Base-by-base conservation (phyloP, 1,140 invertebrate species). In the Schlechtendalia chinensis region DNA sequence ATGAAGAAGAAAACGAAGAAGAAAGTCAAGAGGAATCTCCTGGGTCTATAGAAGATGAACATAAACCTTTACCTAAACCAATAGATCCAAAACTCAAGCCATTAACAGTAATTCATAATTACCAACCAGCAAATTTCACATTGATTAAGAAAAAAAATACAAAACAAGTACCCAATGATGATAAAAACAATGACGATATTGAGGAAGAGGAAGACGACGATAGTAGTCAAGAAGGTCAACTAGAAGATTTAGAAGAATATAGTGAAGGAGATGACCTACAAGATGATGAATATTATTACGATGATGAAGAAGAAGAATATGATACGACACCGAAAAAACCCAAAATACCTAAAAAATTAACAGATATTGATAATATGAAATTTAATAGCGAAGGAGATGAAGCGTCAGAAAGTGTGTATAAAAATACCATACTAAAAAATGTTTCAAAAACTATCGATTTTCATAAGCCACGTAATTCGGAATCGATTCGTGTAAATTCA, bases 1-100 rank as follows among this genome's bases (percentile, higher is more conserved):
- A 58, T 22, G 56, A 58, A 58, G n/a, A 88, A 82, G 47, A 50
- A 50, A 50, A 50, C 14, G 71, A 74, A 39, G 72, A 58, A 10
- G 75, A 82, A 50, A 81, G 56, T n/a, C 81, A 81, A 71, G 71
- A 81, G 53, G 61, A 65, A 82, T 12, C 59, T 32, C 50, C 59
- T 24, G 53, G 63, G n/a, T 45, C 47, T 45, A 56, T 80, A 17
- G 74, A 80, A 32, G 75, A 82, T 24, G 75, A 82, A 61, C 47
- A 22, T 39, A 56, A 32, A 47, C 24, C 27, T 54, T 29, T n/a
- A 65, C 59, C 61, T 24, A 65, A 80, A 63, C 80, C 80, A 45
- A 81, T 32, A 14, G n/a, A 81, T 39, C 80, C 65, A 47, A 69
- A 59, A 72, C 39, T 71, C 19, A 39, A 29, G 16, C 82, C 82